phyloP scores from a whole-genome alignment of 2,113 vertebrate genomes.

The Xiphias gladius region DNA sequence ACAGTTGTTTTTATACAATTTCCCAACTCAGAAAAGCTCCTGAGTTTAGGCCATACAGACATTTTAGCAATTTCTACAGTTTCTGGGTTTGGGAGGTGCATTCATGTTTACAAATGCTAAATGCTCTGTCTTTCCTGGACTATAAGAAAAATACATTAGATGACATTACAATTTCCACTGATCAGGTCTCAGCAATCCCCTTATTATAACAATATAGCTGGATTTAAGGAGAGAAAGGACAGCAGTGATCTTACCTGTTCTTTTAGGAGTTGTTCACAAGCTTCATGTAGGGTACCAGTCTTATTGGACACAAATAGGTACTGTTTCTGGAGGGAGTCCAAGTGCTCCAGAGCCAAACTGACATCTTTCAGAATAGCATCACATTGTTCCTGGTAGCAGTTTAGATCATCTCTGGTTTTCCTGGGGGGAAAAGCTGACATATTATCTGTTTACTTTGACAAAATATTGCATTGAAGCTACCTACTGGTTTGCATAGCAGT shows the following conservation, averaged over 20 bases:
- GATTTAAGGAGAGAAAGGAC: neutral
- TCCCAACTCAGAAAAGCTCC: neutral
- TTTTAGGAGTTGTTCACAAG: conserved; percentile 96
- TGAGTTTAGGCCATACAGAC: neutral
- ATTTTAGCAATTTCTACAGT: neutral
- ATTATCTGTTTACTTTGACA: neutral
- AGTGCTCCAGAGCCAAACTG: conserved; percentile 90
- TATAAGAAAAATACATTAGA: neutral
- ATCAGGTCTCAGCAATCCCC: neutral
- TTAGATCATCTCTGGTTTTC: conserved; percentile 92
- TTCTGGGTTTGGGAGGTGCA: neutral
- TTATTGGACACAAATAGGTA: conserved; percentile 98
- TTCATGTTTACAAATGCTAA: neutral
- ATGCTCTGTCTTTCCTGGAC: neutral
- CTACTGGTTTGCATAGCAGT: neutral
- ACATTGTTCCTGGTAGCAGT: conserved; percentile 96
- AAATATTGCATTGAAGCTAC: neutral
- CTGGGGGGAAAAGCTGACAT: conserved; percentile 84
- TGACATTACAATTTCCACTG: neutral
- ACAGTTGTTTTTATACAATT: neutral
- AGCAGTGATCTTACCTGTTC: conserved; percentile 89
- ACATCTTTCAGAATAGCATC: conserved; percentile 94
- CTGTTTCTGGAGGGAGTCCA: conserved; percentile 96
- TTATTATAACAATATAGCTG: neutral
- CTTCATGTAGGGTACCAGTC: conserved; percentile 95